These are phyloP conservation scores for Spatulosminthurus flaviceps DNA, from an alignment of 2,888 invertebrate genomes.

Conservation along the genomic window DNA sequence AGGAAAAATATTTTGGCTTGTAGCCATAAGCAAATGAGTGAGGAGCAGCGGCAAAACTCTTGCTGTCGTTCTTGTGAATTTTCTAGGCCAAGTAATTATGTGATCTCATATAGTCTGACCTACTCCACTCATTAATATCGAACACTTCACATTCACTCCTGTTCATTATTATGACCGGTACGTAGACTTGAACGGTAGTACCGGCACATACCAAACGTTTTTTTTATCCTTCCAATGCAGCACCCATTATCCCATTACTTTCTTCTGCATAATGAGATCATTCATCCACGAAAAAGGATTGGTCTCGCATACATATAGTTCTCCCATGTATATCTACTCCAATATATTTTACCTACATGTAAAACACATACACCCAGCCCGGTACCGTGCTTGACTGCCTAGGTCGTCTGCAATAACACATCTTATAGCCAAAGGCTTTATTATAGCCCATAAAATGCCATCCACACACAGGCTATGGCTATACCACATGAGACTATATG, in stretches of 20 bases:
- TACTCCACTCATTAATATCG: constrained; percentile 56
- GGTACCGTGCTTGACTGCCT: neutral
- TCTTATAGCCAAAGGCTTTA: no score
- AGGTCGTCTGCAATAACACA: neutral
- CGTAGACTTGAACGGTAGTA: neutral
- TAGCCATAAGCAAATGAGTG: no score
- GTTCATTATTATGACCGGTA: neutral
- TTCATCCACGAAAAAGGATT: constrained; percentile 6
- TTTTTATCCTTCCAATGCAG: no score
- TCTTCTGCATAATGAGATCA: constrained; percentile 18
- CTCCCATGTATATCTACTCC: neutral
- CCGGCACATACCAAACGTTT: neutral
- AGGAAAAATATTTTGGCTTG: neutral
- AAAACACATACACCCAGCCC: neutral
- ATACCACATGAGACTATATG: no score
- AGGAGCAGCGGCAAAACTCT: neutral
- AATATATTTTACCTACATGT: no score
- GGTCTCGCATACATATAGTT: neutral
- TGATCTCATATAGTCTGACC: constrained; percentile 49
- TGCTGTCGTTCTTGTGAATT: constrained; percentile 4
- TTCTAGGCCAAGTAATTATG: constrained; percentile 53
- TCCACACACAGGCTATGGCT: no score
- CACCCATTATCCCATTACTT: neutral
- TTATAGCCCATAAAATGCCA: no score
- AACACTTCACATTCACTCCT: constrained; percentile 43